phyloP scores from a whole-genome alignment of 1,140 invertebrate genomes.

The Euborellia annulipes region DNA sequence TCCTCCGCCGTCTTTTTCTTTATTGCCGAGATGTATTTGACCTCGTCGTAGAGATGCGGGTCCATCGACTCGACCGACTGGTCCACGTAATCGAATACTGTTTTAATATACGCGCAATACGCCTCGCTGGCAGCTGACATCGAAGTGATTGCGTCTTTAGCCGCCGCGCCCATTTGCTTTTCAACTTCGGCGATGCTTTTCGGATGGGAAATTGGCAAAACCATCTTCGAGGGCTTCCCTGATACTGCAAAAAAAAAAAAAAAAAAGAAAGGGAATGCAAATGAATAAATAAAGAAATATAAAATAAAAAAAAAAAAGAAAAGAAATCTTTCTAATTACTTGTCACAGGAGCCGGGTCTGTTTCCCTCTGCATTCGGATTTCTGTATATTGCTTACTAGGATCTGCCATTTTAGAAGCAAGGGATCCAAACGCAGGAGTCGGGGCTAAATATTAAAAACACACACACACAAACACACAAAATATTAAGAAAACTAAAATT shows the following conservation, averaged over 20 bases:
- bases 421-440: constrained; percentile 25
- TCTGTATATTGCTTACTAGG: constrained; percentile 21
- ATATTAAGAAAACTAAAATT: constrained; percentile 1
- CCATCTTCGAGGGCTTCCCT: constrained; percentile 9
- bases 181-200: constrained; percentile 36
- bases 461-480: constrained; percentile 1
- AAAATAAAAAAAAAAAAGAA: constrained; percentile 4
- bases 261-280: no score
- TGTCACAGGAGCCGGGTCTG: constrained; percentile 23
- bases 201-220: constrained; percentile 13
- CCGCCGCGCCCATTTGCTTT: constrained; percentile 32
- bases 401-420: constrained; percentile 20
- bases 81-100: constrained; percentile 9
- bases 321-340: constrained; percentile 21
- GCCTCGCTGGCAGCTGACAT: neutral
- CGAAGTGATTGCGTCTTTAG: constrained; percentile 26
- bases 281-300: no score
- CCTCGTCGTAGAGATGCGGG: constrained; percentile 18
- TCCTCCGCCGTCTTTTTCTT: constrained; percentile 30
- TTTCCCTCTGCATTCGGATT: constrained; percentile 25
- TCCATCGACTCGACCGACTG: constrained; percentile 13
- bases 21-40: constrained; percentile 38
- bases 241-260: constrained; percentile 12
- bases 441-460: constrained; percentile 21
- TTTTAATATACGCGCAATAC: neutral